Evolutionary conservation across 2,888 invertebrate genomes (phyloP).

Genomic region (Cynaeus angustus): DNA sequence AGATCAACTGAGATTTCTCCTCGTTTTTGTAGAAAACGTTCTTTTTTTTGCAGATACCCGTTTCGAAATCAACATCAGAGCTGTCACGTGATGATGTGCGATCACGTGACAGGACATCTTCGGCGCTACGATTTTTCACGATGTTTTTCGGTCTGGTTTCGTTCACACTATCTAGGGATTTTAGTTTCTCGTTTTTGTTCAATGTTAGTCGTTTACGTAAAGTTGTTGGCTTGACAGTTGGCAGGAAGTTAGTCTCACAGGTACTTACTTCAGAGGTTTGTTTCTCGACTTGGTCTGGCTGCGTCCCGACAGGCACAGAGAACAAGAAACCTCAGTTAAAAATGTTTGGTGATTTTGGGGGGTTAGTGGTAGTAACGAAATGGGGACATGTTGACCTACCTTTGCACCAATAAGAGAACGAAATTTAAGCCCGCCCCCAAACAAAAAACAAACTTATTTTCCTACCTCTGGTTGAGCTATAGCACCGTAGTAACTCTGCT

Average conservation of each 20-base stretch:
- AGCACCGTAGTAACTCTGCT: slow-evolving; percentile 65
- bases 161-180: slow-evolving; percentile 45
- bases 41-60: slow-evolving; percentile 54
- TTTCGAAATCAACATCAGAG: slow-evolving; percentile 66
- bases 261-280: slow-evolving; percentile 71
- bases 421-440: slow-evolving; percentile 21
- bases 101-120: slow-evolving; percentile 61
- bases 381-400: slow-evolving; percentile 4
- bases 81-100: slow-evolving; percentile 62
- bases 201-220: slow-evolving; percentile 61
- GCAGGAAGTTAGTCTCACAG: slow-evolving; percentile 57
- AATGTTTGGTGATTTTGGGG: no score
- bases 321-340: slow-evolving; percentile 53
- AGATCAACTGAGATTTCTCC: slow-evolving; percentile 68
- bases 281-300: slow-evolving; percentile 69
- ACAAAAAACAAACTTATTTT: slow-evolving; percentile 7
- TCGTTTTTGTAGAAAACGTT: slow-evolving; percentile 65
- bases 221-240: slow-evolving; percentile 58
- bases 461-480: slow-evolving; percentile 68
- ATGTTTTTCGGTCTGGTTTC: slow-evolving; percentile 47
- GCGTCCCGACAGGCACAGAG: slow-evolving; percentile 62
- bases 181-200: slow-evolving; percentile 45
- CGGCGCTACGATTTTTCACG: slow-evolving; percentile 63
- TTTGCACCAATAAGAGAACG: slow-evolving; percentile 8
- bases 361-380: no score